Conservation (phyloP, 2,888 invertebrate species). For the Thecophora atra region DNA sequence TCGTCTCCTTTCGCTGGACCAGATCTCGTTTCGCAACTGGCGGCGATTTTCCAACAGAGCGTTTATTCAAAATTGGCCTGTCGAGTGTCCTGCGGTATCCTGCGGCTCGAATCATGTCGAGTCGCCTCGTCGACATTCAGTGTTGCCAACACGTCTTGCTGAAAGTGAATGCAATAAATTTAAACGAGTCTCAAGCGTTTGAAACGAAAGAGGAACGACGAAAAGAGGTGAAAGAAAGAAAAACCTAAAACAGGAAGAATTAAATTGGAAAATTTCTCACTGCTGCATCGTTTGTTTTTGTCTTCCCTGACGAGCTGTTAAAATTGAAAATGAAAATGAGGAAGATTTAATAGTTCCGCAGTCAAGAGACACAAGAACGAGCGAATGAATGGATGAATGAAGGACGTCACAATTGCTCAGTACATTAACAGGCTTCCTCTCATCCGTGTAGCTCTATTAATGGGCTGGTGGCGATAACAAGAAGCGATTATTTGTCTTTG, state of each 20-base stretch:
- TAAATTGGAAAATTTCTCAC: too few species aligned
- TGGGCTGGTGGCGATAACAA: too few species aligned
- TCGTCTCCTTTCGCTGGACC: neutral
- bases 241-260: neutral
- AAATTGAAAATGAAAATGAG: slow-evolving; percentile 18
- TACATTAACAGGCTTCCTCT: too few species aligned
- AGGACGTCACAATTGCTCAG: neutral
- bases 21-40: neutral
- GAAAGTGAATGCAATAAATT: slow-evolving; percentile 20
- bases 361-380: neutral
- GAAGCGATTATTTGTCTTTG: neutral
- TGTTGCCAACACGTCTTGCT: slow-evolving; percentile 4
- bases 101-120: neutral
- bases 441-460: too few species aligned
- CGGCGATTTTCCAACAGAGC: slow-evolving; percentile 26
- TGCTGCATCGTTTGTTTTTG: neutral
- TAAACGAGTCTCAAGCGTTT: neutral
- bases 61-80: slow-evolving; percentile 39
- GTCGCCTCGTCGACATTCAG: neutral
- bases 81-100: slow-evolving; percentile 26
- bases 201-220: neutral
- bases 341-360: neutral
- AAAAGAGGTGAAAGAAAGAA: neutral
- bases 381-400: neutral
- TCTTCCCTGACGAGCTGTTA: slow-evolving; percentile 15